phyloP scores from a whole-genome alignment of 1,140 invertebrate species.

The Dinoponera quadriceps region DNA sequence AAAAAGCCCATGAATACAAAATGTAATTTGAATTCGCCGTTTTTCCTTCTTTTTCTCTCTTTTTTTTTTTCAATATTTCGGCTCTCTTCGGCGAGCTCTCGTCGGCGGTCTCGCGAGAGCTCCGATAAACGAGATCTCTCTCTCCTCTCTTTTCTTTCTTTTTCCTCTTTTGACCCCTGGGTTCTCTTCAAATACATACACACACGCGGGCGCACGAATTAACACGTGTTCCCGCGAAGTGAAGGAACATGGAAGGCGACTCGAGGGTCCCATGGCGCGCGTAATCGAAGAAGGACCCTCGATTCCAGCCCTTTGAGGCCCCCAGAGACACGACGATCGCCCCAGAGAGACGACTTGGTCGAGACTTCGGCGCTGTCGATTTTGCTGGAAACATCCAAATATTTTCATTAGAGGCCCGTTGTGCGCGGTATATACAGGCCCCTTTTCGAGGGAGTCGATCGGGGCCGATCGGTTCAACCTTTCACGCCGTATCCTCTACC shows the following conservation, averaged over 20 bases:
- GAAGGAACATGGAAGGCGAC: background rate
- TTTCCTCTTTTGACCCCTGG: no score
- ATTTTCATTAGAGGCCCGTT: constrained; percentile 77
- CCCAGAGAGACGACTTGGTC: background rate
- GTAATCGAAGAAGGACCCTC: constrained; percentile 3
- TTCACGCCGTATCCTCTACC: constrained; percentile 28
- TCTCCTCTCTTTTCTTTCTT: no score
- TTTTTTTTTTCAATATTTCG: no score
- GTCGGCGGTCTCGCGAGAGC: no score
- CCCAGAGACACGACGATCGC: no score
- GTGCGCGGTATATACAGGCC: constrained; percentile 59
- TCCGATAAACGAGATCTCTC: no score
- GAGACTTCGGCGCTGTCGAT: constrained; percentile 24
- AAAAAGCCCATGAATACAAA: constrained; percentile 10
- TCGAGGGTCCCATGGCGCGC: background rate
- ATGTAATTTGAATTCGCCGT: background rate
- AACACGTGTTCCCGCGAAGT: background rate
- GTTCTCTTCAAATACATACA: no score
- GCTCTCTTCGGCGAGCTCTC: no score
- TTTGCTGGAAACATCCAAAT: constrained; percentile 85
- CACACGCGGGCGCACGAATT: constrained; percentile 4
- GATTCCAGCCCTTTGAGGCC: constrained; percentile 24
- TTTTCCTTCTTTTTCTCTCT: no score
- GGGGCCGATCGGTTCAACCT: background rate
- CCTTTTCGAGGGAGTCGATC: constrained; percentile 20